These are phyloP conservation scores for Benthochromis sp. DNA, from an alignment of 2,113 vertebrate species.

Conservation along the genomic window DNA sequence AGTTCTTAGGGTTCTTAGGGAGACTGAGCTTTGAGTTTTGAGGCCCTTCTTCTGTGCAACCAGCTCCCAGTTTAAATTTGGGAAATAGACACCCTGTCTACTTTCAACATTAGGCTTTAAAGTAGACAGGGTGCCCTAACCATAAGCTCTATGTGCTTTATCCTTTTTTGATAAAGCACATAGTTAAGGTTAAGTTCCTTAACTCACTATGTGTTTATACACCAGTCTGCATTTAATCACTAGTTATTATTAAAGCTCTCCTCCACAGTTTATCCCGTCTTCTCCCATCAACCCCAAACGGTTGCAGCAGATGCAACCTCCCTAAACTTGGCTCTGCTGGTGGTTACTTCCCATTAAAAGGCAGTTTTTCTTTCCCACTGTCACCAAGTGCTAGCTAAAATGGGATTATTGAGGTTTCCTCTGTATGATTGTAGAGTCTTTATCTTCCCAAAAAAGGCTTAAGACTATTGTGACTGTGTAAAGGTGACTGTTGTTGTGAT, in stretches of 20 bases:
- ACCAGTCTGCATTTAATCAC: not conserved
- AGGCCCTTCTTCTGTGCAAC: not conserved
- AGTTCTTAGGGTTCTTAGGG: not conserved
- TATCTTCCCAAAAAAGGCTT: not conserved
- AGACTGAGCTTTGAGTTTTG: not conserved
- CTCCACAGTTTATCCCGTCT: not conserved
- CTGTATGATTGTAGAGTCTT: not conserved
- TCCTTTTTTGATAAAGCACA: not conserved
- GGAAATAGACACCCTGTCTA: not conserved
- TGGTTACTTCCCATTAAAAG: not conserved
- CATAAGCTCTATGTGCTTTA: not conserved
- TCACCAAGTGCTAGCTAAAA: not conserved
- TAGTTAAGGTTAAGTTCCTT: not conserved
- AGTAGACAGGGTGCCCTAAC: not conserved
- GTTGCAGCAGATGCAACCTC: not conserved
- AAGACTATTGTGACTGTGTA: not conserved
- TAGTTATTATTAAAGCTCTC: not conserved
- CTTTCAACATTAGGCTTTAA: not conserved
- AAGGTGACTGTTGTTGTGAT: not conserved
- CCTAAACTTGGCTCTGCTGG: not conserved
- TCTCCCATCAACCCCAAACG: not conserved
- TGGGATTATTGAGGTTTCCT: not conserved
- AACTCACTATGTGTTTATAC: not conserved
- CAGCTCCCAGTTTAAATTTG: not conserved
- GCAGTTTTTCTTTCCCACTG: not conserved